phyloP scores from a whole-genome alignment of 2,113 vertebrate genomes.

The Takifugu bimaculatus region DNA sequence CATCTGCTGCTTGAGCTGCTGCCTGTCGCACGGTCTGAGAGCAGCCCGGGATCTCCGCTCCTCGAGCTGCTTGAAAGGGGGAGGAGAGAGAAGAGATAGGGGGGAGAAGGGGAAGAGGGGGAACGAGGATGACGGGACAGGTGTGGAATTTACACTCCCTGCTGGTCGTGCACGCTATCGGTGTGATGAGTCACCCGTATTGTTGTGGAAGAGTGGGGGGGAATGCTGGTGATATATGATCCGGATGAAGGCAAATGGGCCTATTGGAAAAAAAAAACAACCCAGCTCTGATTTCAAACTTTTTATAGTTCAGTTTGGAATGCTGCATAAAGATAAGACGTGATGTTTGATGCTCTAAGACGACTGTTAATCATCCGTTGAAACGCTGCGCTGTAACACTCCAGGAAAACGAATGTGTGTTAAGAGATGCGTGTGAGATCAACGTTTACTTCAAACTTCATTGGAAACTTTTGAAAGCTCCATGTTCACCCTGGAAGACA shows the following conservation, averaged over 20 bases:
- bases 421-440: not conserved
- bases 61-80: slow-evolving; percentile 38
- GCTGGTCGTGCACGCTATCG: slow-evolving; percentile 34
- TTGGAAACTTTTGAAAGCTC: not conserved
- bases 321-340: not conserved
- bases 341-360: not conserved
- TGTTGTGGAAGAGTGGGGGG: slow-evolving; percentile 25
- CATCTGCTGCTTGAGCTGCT: slow-evolving; percentile 12
- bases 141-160: slow-evolving; percentile 67
- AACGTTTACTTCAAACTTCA: not conserved
- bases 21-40: slow-evolving; percentile 49
- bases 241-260: slow-evolving; percentile 1
- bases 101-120: slow-evolving; percentile 9
- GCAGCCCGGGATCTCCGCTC: slow-evolving; percentile 34
- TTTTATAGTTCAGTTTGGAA: not conserved
- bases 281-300: too few species aligned
- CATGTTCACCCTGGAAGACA: not conserved
- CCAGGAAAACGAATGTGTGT: not conserved
- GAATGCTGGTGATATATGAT: slow-evolving; percentile 5
- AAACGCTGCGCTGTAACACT: not conserved
- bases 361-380: not conserved
- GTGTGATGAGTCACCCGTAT: slow-evolving; percentile 49
- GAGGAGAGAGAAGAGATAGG: slow-evolving; percentile 36
- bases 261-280: not conserved
- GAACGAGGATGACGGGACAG: slow-evolving; percentile 59